Conservation (phyloP, 2,113 vertebrate genomes). For the Irena cyanogastra region DNA sequence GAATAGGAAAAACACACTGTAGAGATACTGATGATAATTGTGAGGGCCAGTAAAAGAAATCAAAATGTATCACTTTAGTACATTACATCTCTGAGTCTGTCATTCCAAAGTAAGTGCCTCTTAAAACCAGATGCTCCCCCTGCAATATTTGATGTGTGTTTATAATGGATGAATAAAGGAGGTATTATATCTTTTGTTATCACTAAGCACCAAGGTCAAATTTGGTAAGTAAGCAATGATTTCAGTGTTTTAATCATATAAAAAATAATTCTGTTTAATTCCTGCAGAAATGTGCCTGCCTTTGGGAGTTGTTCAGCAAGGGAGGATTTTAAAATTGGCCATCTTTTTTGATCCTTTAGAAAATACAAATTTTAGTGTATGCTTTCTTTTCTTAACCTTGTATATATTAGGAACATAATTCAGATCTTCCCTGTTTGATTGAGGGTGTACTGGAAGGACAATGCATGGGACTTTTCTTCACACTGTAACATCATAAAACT, state of each 20-base stretch:
- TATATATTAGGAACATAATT: background rate
- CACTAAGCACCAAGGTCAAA: constrained; percentile 16
- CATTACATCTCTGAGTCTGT: background rate
- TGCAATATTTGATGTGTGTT: constrained; percentile 11
- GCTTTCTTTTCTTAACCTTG: background rate
- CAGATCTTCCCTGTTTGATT: background rate
- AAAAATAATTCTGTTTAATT: background rate
- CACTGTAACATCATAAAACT: background rate
- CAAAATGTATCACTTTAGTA: constrained; percentile 14
- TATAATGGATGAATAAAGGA: background rate
- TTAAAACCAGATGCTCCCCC: constrained; percentile 55
- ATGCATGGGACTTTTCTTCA: background rate
- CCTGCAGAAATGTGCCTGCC: background rate
- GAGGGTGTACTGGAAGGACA: background rate
- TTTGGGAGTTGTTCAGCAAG: background rate
- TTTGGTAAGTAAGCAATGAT: background rate
- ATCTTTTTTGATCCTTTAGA: background rate
- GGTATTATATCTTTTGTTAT: background rate
- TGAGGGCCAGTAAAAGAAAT: constrained; percentile 52
- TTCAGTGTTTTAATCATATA: background rate
- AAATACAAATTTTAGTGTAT: background rate
- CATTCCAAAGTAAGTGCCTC: constrained; percentile 50
- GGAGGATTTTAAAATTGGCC: background rate
- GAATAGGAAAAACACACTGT: constrained; percentile 18
- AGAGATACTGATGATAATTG: constrained; percentile 51